Base-by-base conservation (phyloP, 2,113 vertebrate genomes). In the Cavia aperea region DNA sequence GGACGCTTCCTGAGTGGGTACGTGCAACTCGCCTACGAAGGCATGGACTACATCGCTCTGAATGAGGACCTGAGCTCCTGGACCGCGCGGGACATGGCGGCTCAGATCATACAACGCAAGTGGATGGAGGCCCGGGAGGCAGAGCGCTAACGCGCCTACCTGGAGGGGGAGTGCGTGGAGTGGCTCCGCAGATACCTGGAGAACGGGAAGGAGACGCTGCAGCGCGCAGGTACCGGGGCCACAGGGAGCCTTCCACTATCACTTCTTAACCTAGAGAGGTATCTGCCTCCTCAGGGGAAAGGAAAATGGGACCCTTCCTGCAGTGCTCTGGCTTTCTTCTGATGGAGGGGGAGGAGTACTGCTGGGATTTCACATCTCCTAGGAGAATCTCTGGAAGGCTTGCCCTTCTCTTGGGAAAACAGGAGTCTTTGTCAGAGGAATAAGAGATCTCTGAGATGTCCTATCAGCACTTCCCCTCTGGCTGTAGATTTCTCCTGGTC, bases 21-120 rank as follows among this genome's bases (percentile, higher is more conserved):
- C 8, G 0, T 0, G 0, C 97, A 95, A 54, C 0, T 0, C 0
- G 95, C 93, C 12, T 97, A 92, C 13, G 91, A 98, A 0, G 97
- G 97, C 39, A 7, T 29, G 72, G 29, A 97, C 33, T 97, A 96
- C 36, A 0, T 98, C 0, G 0, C 72, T 26, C 23, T 97, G 0
- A 89, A 97, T 93, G 4, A 92, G 51, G n/a, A 94, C 70, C 36
- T 51, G 6, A 0, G 51, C 58, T 60, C 58, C 58, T 97, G 63
- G 62, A 56, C 33, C 18, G 60, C 16, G 9, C 87, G 49, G 1
- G 72, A 90, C 39, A 0, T 0, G 7, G 65, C 12, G 39, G 88
- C 81, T 0, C 0, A 58, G 0, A 14, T 62, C 26, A 96, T 92
- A 6, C 81, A 81, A 89, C 5, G 5, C 4, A 94, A 92, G n/a